phyloP scores from a whole-genome alignment of 2,113 vertebrate genomes.

The Tupaia chinensis region DNA sequence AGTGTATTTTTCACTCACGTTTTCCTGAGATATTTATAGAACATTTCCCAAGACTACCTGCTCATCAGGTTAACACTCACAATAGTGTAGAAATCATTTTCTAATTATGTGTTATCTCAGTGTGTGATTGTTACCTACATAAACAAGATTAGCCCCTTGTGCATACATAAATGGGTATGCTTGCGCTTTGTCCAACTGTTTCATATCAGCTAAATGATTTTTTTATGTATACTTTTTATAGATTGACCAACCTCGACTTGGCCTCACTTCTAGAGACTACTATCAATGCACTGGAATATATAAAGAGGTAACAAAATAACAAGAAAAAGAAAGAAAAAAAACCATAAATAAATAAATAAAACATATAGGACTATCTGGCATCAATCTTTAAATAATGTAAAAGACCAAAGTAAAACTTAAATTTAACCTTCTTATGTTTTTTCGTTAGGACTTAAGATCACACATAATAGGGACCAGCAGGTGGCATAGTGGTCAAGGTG shows the following conservation, averaged over 20 bases:
- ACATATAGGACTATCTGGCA: not conserved
- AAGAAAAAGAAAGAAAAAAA: not conserved
- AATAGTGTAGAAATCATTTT: not conserved
- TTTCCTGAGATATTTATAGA: not conserved
- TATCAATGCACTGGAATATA: constrained; percentile 93
- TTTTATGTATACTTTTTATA: constrained; percentile 77
- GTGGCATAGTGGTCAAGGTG: too few species aligned
- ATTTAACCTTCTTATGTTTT: not conserved
- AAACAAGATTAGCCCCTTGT: not conserved
- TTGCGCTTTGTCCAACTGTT: not conserved
- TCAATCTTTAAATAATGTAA: not conserved
- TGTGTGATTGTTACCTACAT: not conserved
- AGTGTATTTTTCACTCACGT: not conserved
- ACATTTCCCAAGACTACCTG: not conserved
- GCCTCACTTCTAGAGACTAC: constrained; percentile 95
- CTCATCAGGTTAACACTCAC: not conserved
- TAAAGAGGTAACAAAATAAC: constrained; percentile 88
- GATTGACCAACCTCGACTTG: constrained; percentile 96
- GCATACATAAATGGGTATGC: not conserved
- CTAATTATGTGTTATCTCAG: not conserved
- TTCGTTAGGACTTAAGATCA: not conserved
- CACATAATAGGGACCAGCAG: too few species aligned
- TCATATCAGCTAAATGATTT: not conserved
- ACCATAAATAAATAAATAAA: not conserved
- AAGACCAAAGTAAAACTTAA: not conserved